phyloP scores from a whole-genome alignment of 2,888 invertebrate species.

The Eilema sororculum region DNA sequence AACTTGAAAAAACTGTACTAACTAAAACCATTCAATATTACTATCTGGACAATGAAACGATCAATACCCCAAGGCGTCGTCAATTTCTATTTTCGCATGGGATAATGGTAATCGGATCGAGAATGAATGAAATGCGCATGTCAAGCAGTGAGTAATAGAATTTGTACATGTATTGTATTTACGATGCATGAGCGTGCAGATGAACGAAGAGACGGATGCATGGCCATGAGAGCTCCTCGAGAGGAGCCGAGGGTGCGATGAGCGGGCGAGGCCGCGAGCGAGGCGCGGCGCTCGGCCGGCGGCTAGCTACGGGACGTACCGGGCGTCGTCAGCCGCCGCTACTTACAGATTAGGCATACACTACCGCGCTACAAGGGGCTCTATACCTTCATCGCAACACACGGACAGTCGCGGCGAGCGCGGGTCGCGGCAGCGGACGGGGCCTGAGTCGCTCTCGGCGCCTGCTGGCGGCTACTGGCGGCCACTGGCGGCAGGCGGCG shows the following conservation, averaged over 20 bases:
- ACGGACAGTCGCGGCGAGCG: constrained; percentile 58
- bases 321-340: constrained; percentile 68
- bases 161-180: constrained; percentile 24
- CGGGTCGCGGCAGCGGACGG: constrained; percentile 48
- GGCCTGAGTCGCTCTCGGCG: constrained; percentile 59
- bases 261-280: constrained; percentile 52
- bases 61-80: not conserved
- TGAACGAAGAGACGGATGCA: constrained; percentile 34
- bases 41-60: not conserved
- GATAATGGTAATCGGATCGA: not conserved
- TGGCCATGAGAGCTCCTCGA: constrained; percentile 36
- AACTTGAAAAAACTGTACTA: no score
- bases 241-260: constrained; percentile 37
- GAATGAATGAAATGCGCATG: not conserved
- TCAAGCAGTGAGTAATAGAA: constrained; percentile 12
- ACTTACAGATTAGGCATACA: constrained; percentile 79
- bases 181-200: constrained; percentile 38
- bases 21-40: not conserved
- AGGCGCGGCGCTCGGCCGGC: constrained; percentile 51
- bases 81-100: not conserved
- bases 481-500: constrained; percentile 51
- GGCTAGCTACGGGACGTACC: constrained; percentile 71
- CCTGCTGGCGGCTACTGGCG: constrained; percentile 61
- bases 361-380: constrained; percentile 77
- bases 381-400: constrained; percentile 85